Conservation (phyloP, 2,113 vertebrate genomes). For the Alces alces region DNA sequence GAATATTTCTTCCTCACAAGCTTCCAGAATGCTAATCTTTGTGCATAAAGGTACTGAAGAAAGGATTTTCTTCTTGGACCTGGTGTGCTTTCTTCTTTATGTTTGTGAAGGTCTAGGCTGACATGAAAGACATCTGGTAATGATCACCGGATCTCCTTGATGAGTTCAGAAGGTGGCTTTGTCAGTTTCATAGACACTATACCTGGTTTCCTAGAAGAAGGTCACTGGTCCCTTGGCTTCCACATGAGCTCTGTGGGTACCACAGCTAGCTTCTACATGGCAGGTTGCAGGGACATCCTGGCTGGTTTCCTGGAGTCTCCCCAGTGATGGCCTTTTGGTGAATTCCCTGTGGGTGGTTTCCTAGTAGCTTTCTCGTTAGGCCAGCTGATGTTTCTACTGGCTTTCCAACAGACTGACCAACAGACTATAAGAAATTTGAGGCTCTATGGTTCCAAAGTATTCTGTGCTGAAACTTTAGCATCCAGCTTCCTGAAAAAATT, state of each 20-base stretch:
- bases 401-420: not conserved
- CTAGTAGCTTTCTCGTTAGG: not conserved
- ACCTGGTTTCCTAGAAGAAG: not conserved
- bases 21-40: not conserved
- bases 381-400: not conserved
- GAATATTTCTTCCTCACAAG: not conserved
- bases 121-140: not conserved
- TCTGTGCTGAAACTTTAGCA: not conserved
- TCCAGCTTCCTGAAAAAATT: not conserved
- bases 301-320: not conserved
- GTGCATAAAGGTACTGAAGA: not conserved
- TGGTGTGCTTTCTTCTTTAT: not conserved
- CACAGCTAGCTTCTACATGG: not conserved
- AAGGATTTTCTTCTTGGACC: not conserved
- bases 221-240: not conserved
- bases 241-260: not conserved
- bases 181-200: not conserved
- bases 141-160: not conserved
- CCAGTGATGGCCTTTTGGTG: not conserved
- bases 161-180: not conserved
- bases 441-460: not conserved
- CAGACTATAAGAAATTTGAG: not conserved
- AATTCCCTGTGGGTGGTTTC: not conserved
- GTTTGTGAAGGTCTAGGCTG: not conserved
- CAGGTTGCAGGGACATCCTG: not conserved